Base-by-base conservation (phyloP, 2,888 invertebrate species). In the Mesorhabditis belari region DNA sequence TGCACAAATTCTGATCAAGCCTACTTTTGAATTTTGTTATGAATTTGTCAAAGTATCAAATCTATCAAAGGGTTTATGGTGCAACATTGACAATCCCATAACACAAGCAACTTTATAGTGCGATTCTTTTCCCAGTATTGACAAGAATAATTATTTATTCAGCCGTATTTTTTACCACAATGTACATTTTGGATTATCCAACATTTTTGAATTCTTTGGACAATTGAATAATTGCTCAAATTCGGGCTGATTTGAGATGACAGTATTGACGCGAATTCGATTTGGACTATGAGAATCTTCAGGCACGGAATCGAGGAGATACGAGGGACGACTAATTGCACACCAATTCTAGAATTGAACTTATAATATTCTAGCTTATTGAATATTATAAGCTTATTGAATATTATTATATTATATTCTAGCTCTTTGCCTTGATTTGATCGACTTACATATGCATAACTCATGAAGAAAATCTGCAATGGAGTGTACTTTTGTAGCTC, bases 321-420 rank as follows among this genome's bases (percentile, higher is more conserved):
- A 21, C 12, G 44, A 27, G 6, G 44, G 49, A 9, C 62, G 23
- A 3, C 27, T 49, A 27, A 58, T 62, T 17, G 23, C 51, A 29
- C 62, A 62, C 62, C 62, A 62, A 12, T 58, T 58, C 62, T 62
- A 19, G 12, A 59, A n/a, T n/a, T n/a, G n/a, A n/a, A n/a, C n/a
- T n/a, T n/a, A n/a, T n/a, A n/a, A n/a, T n/a, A n/a, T n/a, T 54
- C 21, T 29, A 21, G 2, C 49, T 26, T 26, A 12, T 5, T 5
- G 27, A 3, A 61, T 19, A 28, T 21, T 17, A 17, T 19, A 19
- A 9, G 21, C 12, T 19, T 9, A 51, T 6, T 6, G 12, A 51
- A 17, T 21, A 51, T 6, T n/a, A 51, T 17, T 6, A 19, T 9
- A 19, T 51, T 19, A 6, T 6, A 17, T 6, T 28, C 12, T 27